phyloP scores from a whole-genome alignment of 1,140 invertebrate species.

The Drosophila tropicalis region DNA sequence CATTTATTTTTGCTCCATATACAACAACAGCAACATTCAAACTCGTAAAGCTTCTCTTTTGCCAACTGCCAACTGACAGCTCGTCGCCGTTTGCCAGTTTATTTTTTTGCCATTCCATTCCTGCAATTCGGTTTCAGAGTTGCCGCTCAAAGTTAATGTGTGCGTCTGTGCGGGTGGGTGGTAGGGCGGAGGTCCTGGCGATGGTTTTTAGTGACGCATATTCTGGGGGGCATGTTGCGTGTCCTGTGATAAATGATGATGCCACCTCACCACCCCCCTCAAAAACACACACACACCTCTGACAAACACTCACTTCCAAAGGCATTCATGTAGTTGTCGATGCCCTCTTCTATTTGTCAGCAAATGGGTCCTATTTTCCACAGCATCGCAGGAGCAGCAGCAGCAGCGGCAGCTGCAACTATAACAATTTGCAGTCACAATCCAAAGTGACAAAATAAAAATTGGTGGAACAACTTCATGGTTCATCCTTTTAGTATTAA shows the following conservation, averaged over 20 bases:
- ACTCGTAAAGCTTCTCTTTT: constrained; percentile 54
- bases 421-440: constrained; percentile 2
- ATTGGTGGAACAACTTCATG: too few relatives aligned
- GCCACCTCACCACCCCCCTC: not conserved
- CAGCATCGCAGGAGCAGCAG: not conserved
- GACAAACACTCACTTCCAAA: not conserved
- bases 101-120: constrained; percentile 42
- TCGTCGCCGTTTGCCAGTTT: constrained; percentile 46
- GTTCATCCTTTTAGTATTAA: too few relatives aligned
- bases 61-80: constrained; percentile 53
- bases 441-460: not conserved
- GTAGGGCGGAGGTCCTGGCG: not conserved
- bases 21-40: constrained; percentile 32
- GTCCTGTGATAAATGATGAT: constrained; percentile 12
- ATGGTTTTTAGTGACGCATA: constrained; percentile 12
- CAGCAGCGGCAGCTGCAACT: not conserved
- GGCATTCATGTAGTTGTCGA: constrained; percentile 12
- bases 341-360: constrained; percentile 9
- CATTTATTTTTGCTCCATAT: constrained; percentile 76
- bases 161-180: not conserved
- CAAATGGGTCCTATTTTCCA: not conserved
- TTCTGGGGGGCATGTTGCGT: constrained; percentile 6
- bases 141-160: constrained; percentile 14
- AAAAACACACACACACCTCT: not conserved
- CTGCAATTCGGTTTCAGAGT: constrained; percentile 16